These are phyloP conservation scores for Melozone crissalis DNA, from an alignment of 2,113 vertebrate genomes.

Conservation along the genomic window DNA sequence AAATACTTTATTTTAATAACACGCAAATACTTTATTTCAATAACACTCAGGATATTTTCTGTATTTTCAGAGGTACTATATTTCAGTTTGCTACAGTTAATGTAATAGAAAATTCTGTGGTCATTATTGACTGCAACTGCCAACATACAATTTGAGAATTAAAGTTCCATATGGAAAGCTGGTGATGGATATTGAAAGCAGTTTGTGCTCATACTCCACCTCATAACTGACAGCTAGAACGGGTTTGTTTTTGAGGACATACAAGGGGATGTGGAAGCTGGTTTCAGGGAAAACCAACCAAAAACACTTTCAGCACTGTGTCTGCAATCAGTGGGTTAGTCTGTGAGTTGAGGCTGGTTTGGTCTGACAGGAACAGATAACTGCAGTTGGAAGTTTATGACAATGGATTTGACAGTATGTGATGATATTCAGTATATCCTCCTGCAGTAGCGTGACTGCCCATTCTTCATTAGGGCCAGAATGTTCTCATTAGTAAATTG, in stretches of 20 bases:
- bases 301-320: neutral
- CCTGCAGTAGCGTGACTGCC: neutral
- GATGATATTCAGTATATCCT: neutral
- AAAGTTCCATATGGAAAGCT: neutral
- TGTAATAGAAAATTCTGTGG: slow-evolving; percentile 4
- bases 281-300: neutral
- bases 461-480: neutral
- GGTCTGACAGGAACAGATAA: neutral
- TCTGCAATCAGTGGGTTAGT: neutral
- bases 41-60: neutral
- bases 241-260: neutral
- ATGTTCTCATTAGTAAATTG: neutral
- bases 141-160: slow-evolving; percentile 6
- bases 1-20: slow-evolving; percentile 35
- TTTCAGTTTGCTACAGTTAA: slow-evolving; percentile 18
- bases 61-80: neutral
- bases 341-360: neutral
- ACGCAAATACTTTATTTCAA: slow-evolving; percentile 26
- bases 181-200: neutral
- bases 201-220: neutral
- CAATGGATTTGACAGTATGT: neutral
- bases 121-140: slow-evolving; percentile 3
- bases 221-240: rapidly evolving
- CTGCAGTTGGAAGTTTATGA: neutral
- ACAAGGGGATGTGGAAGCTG: neutral